These are phyloP conservation scores for Leucania comma DNA, from an alignment of 2,888 invertebrate genomes.

Conservation along the genomic window DNA sequence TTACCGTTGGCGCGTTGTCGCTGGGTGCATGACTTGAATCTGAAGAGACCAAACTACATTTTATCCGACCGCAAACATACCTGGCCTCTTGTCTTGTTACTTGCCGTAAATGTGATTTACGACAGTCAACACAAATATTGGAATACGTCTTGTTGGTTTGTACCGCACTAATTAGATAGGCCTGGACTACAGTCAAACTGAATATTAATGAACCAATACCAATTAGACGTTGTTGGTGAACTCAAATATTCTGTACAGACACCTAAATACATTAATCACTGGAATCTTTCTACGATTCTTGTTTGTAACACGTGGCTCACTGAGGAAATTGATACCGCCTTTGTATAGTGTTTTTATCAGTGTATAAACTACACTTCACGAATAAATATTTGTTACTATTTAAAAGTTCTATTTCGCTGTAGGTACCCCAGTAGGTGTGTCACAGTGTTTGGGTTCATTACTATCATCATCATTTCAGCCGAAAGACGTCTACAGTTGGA, in stretches of 20 bases:
- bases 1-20: conserved; percentile 77
- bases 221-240: conserved; percentile 62
- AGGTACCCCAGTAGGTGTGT: too few species aligned
- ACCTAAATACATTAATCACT: conserved; percentile 31
- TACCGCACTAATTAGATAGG: conserved; percentile 81
- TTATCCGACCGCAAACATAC: conserved; percentile 85
- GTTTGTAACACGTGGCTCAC: not conserved
- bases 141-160: conserved; percentile 82
- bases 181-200: conserved; percentile 79
- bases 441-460: too few species aligned
- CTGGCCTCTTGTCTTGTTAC: conserved; percentile 87
- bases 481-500: too few species aligned
- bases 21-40: conserved; percentile 85
- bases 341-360: too few species aligned
- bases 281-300: conserved; percentile 10
- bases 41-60: conserved; percentile 85
- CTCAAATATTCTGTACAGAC: conserved; percentile 44
- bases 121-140: conserved; percentile 88
- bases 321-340: not conserved
- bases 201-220: conserved; percentile 77
- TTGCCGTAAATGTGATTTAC: conserved; percentile 87
- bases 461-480: too few species aligned
- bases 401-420: too few species aligned
- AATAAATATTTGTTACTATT: too few species aligned
- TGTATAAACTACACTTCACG: too few species aligned